Conservation (phyloP, 2,797 vertebrate species). For the Sarcoramphus papa region DNA sequence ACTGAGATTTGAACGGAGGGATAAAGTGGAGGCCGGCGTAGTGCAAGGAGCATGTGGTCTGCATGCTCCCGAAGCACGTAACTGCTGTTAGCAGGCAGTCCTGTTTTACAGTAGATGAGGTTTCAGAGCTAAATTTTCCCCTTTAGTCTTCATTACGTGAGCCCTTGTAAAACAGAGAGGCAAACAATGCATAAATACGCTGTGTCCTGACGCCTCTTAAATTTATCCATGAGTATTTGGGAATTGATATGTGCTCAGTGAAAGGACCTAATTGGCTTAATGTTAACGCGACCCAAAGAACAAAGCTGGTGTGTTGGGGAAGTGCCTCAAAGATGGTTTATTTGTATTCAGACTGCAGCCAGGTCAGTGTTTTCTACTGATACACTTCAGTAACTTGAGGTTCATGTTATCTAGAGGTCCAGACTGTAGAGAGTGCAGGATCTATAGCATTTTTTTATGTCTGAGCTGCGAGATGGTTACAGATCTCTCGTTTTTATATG, state of each 20-base stretch:
- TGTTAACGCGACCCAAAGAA: not conserved
- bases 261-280: not conserved
- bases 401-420: not conserved
- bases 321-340: not conserved
- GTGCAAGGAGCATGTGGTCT: not conserved
- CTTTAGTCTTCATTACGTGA: not conserved
- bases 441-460: not conserved
- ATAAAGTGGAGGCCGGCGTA: fast-evolving
- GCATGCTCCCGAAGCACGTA: fast-evolving
- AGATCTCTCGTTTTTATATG: not conserved
- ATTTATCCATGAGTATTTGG: not conserved
- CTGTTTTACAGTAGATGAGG: not conserved
- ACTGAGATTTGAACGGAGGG: not conserved
- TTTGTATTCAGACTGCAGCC: not conserved
- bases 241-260: not conserved
- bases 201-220: not conserved
- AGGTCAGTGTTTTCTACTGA: not conserved
- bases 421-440: not conserved
- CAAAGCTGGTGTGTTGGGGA: not conserved
- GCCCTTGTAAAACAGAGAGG: not conserved
- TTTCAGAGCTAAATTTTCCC: not conserved
- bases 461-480: not conserved
- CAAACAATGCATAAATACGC: not conserved
- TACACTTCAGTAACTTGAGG: not conserved
- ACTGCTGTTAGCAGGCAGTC: not conserved